These are phyloP conservation scores for Drosophila melanosoma DNA, from an alignment of 2,888 invertebrate species.

Conservation along the genomic window DNA sequence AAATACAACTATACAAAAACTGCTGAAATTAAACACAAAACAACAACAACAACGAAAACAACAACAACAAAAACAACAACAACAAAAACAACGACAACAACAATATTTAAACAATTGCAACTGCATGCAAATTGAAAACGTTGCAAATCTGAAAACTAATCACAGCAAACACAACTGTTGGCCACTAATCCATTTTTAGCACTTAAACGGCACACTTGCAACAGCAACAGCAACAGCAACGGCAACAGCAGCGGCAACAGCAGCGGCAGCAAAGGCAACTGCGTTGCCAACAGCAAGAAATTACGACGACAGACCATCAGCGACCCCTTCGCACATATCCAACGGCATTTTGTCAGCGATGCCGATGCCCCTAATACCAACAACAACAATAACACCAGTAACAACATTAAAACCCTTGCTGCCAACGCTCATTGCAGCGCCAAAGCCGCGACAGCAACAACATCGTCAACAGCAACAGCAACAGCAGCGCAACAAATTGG, in stretches of 20 bases:
- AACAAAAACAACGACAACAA: slow-evolving; percentile 33
- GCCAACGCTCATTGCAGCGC: slow-evolving; percentile 67
- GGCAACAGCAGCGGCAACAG: slow-evolving; percentile 49
- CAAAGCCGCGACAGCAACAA: slow-evolving; percentile 66
- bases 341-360: slow-evolving; percentile 66
- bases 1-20: slow-evolving; percentile 15
- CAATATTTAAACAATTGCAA: slow-evolving; percentile 50
- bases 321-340: slow-evolving; percentile 83
- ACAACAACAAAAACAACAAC: slow-evolving; percentile 35
- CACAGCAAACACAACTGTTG: slow-evolving; percentile 72
- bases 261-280: slow-evolving; percentile 41
- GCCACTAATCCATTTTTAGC: slow-evolving; percentile 85
- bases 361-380: slow-evolving; percentile 62
- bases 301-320: slow-evolving; percentile 83
- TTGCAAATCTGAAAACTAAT: slow-evolving; percentile 63
- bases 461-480: slow-evolving; percentile 56
- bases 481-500: slow-evolving; percentile 64
- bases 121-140: slow-evolving; percentile 41
- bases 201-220: slow-evolving; percentile 65
- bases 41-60: slow-evolving; percentile 29
- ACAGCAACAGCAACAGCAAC: slow-evolving; percentile 30
- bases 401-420: slow-evolving; percentile 47
- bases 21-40: slow-evolving; percentile 20
- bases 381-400: slow-evolving; percentile 56
- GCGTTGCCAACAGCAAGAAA: slow-evolving; percentile 70